These are phyloP conservation scores for Phalanger gymnotis DNA, from an alignment of 2,797 vertebrate genomes.

Conservation along the genomic window DNA sequence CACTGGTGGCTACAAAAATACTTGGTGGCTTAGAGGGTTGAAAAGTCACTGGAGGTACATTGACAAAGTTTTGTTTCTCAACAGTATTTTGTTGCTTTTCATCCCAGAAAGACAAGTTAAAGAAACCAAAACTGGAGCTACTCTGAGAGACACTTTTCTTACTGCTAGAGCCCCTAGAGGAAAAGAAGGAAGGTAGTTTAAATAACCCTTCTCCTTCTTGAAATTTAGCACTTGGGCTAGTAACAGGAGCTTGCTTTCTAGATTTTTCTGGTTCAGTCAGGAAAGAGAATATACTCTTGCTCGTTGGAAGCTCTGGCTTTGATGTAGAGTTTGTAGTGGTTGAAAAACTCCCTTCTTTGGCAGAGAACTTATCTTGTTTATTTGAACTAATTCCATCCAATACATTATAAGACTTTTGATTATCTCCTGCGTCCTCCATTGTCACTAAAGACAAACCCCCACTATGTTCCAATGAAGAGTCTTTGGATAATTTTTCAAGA, in stretches of 20 bases:
- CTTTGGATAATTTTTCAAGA: slow-evolving; percentile 34
- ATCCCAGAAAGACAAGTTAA: slow-evolving; percentile 84
- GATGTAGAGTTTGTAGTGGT: slow-evolving; percentile 81
- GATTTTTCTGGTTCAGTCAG: slow-evolving; percentile 86
- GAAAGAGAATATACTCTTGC: slow-evolving; percentile 89
- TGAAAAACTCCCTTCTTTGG: slow-evolving; percentile 81
- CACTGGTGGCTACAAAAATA: slow-evolving; percentile 40
- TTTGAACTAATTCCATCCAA: slow-evolving; percentile 73
- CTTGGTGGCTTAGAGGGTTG: slow-evolving; percentile 61
- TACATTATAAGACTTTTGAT: background rate
- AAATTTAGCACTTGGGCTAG: slow-evolving; percentile 74
- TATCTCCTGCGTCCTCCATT: slow-evolving; percentile 63
- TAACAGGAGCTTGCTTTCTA: slow-evolving; percentile 66
- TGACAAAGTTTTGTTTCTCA: slow-evolving; percentile 59
- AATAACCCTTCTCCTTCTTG: slow-evolving; percentile 82
- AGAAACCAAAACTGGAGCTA: slow-evolving; percentile 84
- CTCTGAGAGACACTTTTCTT: slow-evolving; percentile 82
- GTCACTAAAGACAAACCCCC: fast-evolving
- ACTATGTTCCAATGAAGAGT: slow-evolving; percentile 53
- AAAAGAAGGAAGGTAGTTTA: slow-evolving; percentile 84
- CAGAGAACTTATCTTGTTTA: slow-evolving; percentile 85
- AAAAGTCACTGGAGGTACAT: slow-evolving; percentile 50
- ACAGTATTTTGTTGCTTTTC: slow-evolving; percentile 79
- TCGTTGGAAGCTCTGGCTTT: slow-evolving; percentile 83
- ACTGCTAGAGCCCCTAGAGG: slow-evolving; percentile 74